phyloP scores from a whole-genome alignment of 1,140 invertebrate genomes.

The Ctenoplectra terminalis region DNA sequence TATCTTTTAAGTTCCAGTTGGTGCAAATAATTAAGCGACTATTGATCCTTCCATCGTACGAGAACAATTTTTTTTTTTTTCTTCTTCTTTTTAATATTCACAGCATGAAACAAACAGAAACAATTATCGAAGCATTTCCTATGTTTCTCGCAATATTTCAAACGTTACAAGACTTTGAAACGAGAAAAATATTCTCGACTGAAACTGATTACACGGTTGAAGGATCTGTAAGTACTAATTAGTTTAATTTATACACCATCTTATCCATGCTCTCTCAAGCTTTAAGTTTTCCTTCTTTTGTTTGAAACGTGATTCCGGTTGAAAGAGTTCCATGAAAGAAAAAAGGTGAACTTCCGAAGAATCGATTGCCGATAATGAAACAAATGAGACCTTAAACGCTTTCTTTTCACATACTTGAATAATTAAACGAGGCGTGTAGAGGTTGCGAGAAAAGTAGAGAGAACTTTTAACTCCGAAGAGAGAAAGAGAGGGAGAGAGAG shows the following conservation, averaged over 20 bases:
- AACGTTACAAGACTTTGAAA: background rate
- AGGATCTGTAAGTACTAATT: conserved; percentile 3
- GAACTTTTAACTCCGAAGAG: too few species aligned
- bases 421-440: background rate
- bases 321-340: background rate
- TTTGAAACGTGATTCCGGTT: background rate
- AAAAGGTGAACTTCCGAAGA: background rate
- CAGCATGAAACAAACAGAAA: background rate
- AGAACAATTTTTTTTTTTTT: too few species aligned
- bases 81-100: too few species aligned
- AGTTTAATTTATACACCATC: conserved; percentile 13
- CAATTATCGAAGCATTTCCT: background rate
- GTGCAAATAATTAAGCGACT: background rate
- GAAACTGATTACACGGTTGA: conserved; percentile 21
- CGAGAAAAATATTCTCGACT: background rate
- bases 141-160: background rate
- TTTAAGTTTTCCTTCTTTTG: background rate
- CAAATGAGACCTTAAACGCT: conserved; percentile 3
- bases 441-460: too few species aligned
- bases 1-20: background rate
- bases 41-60: background rate
- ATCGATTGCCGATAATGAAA: conserved; percentile 17
- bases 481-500: too few species aligned
- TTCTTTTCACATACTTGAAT: conserved; percentile 9
- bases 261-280: conserved; percentile 4